A percentile compares a stretch with the other conserved stretches of the same genome.
phyloP scores from a whole-genome alignment of 2,888 invertebrate genomes.

The Apodemia mormo region DNA sequence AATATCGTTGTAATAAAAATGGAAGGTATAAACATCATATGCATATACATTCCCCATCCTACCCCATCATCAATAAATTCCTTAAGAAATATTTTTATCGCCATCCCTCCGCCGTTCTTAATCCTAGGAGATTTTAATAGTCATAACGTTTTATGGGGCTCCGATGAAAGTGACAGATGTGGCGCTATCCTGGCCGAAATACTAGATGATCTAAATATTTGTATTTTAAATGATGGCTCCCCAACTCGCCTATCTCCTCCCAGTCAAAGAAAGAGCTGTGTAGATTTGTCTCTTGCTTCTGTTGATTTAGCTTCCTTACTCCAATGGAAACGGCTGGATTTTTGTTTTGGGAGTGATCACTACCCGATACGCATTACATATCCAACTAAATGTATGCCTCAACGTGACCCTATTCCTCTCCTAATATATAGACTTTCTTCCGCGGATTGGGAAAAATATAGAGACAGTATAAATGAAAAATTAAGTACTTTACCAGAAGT shows the following conservation, averaged over 20 bases:
- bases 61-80: not conserved
- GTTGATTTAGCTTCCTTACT: not conserved
- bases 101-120: not conserved
- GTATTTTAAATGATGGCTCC: not conserved
- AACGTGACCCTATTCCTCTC: not conserved
- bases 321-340: not conserved
- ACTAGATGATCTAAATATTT: not conserved
- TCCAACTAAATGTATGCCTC: not conserved
- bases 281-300: not conserved
- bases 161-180: not conserved
- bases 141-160: not conserved
- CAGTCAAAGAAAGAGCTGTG: not conserved
- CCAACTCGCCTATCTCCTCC: not conserved
- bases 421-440: not conserved
- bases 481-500: not conserved
- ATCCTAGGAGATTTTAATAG: constrained; percentile 8
- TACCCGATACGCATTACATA: not conserved
- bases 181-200: not conserved
- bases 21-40: not conserved
- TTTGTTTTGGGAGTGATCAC: constrained; percentile 1
- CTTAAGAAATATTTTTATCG: not conserved
- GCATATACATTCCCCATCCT: not conserved
- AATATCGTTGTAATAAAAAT: not conserved
- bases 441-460: constrained; percentile 4
- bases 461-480: not conserved